A percentile compares a stretch with the other conserved stretches of the same genome.
Evolutionary conservation across 1,140 invertebrate genomes (phyloP).

Genomic region (Phenacoccus solenopsis): DNA sequence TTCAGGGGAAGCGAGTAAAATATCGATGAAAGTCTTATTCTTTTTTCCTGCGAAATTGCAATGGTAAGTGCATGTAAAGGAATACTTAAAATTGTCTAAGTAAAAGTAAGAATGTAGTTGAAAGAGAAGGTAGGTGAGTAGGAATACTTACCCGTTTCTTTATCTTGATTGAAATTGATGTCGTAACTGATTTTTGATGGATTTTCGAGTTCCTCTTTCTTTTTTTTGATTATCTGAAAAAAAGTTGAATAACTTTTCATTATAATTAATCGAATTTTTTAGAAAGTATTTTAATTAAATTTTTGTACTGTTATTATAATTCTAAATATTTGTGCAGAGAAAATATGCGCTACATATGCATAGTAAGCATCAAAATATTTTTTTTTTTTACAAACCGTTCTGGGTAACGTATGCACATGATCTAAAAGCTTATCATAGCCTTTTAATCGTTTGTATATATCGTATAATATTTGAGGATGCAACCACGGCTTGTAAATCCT

Average conservation of each 20-base stretch:
- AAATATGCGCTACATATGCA: too few species aligned
- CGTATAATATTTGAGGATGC: constrained; percentile 24
- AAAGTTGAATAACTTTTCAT: constrained; percentile 29
- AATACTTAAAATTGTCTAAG: too few species aligned
- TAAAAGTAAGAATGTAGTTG: too few species aligned
- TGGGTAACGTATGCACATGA: constrained; percentile 34
- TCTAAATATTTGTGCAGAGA: too few species aligned
- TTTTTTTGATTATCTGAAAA: neutral
- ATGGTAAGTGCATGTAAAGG: neutral
- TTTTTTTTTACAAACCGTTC: constrained; percentile 44
- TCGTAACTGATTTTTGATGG: neutral
- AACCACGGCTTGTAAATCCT: constrained; percentile 25
- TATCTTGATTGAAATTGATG: neutral
- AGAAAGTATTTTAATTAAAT: constrained; percentile 35
- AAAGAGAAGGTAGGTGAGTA: too few species aligned
- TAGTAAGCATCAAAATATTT: constrained; percentile 31
- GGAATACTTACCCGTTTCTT: neutral
- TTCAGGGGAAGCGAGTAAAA: neutral
- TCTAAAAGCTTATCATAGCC: constrained; percentile 21
- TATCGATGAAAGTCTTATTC: neutral
- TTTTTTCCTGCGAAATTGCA: neutral
- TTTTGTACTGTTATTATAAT: too few species aligned
- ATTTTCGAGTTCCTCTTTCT: neutral
- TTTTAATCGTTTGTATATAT: constrained; percentile 22
- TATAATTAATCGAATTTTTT: too few species aligned